phyloP scores from a whole-genome alignment of 1,140 invertebrate genomes.

The Phymastichus coffea region DNA sequence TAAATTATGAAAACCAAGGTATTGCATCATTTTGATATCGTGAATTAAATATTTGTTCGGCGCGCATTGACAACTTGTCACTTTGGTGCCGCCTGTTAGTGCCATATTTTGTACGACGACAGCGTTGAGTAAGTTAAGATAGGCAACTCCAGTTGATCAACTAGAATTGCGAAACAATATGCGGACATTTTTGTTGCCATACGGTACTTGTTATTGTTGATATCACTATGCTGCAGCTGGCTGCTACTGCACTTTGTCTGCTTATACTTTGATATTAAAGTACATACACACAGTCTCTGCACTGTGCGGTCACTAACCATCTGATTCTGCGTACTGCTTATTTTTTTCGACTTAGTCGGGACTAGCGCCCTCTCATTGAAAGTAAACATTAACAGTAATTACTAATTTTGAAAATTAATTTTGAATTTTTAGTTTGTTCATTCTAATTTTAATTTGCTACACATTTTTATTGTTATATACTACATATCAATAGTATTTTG shows the following conservation, averaged over 20 bases:
- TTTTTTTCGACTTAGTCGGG: neutral
- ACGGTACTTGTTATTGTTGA: constrained; percentile 14
- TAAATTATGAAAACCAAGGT: constrained; percentile 7
- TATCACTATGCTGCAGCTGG: too few relatives aligned
- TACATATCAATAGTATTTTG: too few relatives aligned
- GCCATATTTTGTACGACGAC: too few relatives aligned
- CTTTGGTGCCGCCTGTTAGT: too few relatives aligned
- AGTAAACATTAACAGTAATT: constrained; percentile 17
- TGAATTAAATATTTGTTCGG: neutral
- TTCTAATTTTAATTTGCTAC: too few relatives aligned
- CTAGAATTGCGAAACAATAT: neutral
- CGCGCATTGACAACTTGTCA: too few relatives aligned
- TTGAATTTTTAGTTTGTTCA: too few relatives aligned
- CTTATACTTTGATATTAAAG: neutral
- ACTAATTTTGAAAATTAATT: too few relatives aligned
- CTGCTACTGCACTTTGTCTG: too few relatives aligned
- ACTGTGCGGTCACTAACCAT: neutral
- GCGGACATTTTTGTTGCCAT: constrained; percentile 18
- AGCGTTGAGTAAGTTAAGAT: too few relatives aligned
- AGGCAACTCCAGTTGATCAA: constrained; percentile 1
- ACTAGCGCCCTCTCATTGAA: constrained; percentile 11
- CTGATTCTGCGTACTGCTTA: neutral
- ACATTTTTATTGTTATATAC: too few relatives aligned
- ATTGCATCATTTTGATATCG: constrained; percentile 24
- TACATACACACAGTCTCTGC: neutral